A percentile compares a stretch with the other conserved stretches of the same genome.
These are phyloP conservation scores for Gopherus flavomarginatus DNA, from an alignment of 2,113 vertebrate genomes.

Conservation along the genomic window DNA sequence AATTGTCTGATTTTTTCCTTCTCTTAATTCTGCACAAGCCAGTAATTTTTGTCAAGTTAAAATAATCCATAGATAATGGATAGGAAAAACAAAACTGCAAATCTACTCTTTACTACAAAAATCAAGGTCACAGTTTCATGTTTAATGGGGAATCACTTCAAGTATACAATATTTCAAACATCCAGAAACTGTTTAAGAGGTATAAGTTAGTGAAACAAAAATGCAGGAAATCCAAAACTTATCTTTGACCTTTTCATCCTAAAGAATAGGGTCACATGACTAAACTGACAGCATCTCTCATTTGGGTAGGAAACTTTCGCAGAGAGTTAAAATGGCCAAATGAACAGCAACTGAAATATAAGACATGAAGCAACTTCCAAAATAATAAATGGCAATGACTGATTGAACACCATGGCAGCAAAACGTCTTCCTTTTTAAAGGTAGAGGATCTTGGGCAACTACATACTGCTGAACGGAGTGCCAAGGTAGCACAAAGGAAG, in stretches of 20 bases:
- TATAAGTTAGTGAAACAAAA: slow-evolving; percentile 57
- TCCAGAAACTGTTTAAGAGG: slow-evolving; percentile 59
- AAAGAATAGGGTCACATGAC: slow-evolving; percentile 28
- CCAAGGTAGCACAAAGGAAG: slow-evolving; percentile 4
- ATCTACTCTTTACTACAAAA: slow-evolving; percentile 48
- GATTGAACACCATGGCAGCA: slow-evolving; percentile 25
- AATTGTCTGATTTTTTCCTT: neutral
- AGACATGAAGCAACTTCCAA: slow-evolving; percentile 6
- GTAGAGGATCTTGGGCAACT: neutral
- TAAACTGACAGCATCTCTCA: slow-evolving; percentile 8
- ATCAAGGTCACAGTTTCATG: slow-evolving; percentile 67
- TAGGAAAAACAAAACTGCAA: slow-evolving; percentile 3
- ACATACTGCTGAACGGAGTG: neutral
- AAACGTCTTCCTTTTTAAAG: neutral
- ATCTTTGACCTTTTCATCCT: slow-evolving; percentile 55
- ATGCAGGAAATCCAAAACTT: slow-evolving; percentile 54
- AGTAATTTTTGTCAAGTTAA: neutral
- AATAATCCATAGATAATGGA: accelerated
- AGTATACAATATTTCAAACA: slow-evolving; percentile 66
- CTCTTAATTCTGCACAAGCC: neutral
- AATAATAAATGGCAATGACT: slow-evolving; percentile 57
- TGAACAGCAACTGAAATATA: slow-evolving; percentile 51
- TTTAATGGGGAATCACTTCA: slow-evolving; percentile 73
- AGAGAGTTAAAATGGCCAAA: slow-evolving; percentile 54
- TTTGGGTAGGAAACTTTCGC: slow-evolving; percentile 56